phyloP scores from a whole-genome alignment of 2,888 invertebrate genomes.

The Petrolisthes manimaculis region DNA sequence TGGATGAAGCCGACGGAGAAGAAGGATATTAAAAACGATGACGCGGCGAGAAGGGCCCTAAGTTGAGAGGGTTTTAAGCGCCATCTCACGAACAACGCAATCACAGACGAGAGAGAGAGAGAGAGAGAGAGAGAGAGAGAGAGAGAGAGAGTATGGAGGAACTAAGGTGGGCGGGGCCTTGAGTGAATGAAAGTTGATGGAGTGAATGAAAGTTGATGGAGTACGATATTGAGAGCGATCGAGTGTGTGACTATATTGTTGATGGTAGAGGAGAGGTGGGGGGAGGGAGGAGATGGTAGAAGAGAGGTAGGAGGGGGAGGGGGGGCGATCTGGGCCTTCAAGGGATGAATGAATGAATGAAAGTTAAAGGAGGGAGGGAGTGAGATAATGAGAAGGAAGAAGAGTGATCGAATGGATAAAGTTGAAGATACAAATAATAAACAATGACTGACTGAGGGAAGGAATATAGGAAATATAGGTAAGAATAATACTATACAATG shows the following conservation, averaged over 20 bases:
- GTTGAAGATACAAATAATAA: no score
- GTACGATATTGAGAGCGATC: not conserved
- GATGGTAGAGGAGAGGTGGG: not conserved
- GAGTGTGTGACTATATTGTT: not conserved
- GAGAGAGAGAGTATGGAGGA: slow-evolving; percentile 7
- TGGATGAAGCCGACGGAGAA: no score
- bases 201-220: not conserved
- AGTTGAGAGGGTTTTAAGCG: no score
- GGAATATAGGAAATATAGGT: no score
- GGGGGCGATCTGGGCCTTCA: not conserved
- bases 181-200: not conserved
- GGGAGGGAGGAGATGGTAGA: not conserved
- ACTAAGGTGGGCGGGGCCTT: not conserved
- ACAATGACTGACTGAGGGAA: no score
- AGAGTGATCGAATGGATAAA: not conserved
- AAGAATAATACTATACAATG: no score
- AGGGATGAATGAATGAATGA: not conserved
- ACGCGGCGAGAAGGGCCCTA: no score
- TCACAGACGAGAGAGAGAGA: slow-evolving; percentile 27
- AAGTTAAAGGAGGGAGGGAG: not conserved
- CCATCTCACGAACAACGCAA: not conserved
- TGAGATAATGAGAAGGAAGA: not conserved
- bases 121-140: slow-evolving; percentile 39
- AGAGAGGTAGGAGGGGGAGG: not conserved
- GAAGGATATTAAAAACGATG: no score